Percentiles rank a stretch among this genome's conserved stretches.
phyloP scores from a whole-genome alignment of 1,140 invertebrate species.

The Pygmarrhopalites habei region DNA sequence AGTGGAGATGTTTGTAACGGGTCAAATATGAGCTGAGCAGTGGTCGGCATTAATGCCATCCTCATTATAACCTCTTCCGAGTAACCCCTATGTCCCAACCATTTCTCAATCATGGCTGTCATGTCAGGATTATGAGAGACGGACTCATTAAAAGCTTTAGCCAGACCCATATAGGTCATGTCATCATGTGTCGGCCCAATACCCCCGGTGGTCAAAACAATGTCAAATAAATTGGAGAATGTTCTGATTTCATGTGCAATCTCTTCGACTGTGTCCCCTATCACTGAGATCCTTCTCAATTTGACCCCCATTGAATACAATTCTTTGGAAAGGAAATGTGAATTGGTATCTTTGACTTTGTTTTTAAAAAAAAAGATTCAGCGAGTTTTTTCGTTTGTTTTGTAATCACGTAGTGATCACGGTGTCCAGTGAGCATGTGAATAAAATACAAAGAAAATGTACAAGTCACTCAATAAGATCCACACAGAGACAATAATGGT shows the following conservation, averaged over 20 bases:
- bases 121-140: slow-evolving; percentile 55
- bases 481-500: no score
- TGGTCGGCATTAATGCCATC: slow-evolving; percentile 49
- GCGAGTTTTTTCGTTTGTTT: no score
- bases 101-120: slow-evolving; percentile 49
- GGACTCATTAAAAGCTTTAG: slow-evolving; percentile 59
- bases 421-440: no score
- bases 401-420: no score
- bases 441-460: no score
- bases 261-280: slow-evolving; percentile 61
- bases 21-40: slow-evolving; percentile 40
- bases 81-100: slow-evolving; percentile 28
- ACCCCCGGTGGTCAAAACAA: slow-evolving; percentile 71
- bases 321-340: slow-evolving; percentile 57
- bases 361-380: no score
- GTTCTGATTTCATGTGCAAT: slow-evolving; percentile 60
- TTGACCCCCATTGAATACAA: slow-evolving; percentile 59
- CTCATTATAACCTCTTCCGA: slow-evolving; percentile 40
- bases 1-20: slow-evolving; percentile 34
- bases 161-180: slow-evolving; percentile 69
- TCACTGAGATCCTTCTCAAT: slow-evolving; percentile 61
- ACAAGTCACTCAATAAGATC: no score
- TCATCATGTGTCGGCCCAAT: slow-evolving; percentile 82
- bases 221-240: slow-evolving; percentile 54
- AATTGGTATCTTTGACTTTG: slow-evolving; percentile 62